Evolutionary conservation across 2,797 vertebrate species (phyloP).

Genomic region (Acanthurus lineatus): DNA sequence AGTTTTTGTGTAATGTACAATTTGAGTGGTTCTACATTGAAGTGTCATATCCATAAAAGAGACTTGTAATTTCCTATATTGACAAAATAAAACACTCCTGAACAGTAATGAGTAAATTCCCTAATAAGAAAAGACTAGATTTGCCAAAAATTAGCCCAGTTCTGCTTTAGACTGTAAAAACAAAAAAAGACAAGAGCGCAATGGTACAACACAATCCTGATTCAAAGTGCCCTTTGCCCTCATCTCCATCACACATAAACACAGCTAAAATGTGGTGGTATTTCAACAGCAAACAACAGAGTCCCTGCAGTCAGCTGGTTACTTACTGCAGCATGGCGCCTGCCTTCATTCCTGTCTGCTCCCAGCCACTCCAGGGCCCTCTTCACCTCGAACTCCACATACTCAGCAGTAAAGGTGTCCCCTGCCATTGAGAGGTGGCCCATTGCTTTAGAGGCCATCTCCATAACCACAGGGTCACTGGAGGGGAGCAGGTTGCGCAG

Average conservation of each 20-base stretch:
- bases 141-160: background rate
- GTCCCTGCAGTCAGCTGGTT: background rate
- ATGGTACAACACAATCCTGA: background rate
- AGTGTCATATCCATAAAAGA: background rate
- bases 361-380: conserved; percentile 98
- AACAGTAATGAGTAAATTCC: background rate
- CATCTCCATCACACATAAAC: conserved; percentile 32
- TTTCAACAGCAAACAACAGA: conserved; percentile 65
- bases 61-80: background rate
- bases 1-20: background rate
- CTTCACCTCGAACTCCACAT: conserved; percentile 99
- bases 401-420: conserved; percentile 97
- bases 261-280: conserved; percentile 16
- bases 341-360: conserved; percentile 96
- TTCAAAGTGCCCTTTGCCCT: conserved; percentile 16
- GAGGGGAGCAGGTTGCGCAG: conserved; percentile 97
- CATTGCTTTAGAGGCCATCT: conserved; percentile 99
- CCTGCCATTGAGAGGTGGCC: conserved; percentile 97
- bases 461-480: conserved; percentile 97
- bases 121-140: background rate
- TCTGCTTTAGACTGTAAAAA: background rate
- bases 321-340: conserved; percentile 96
- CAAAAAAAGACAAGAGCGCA: background rate
- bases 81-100: no score
- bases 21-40: background rate